Base-by-base conservation (phyloP, 2,797 vertebrate genomes). In the Limosa lapponica region DNA sequence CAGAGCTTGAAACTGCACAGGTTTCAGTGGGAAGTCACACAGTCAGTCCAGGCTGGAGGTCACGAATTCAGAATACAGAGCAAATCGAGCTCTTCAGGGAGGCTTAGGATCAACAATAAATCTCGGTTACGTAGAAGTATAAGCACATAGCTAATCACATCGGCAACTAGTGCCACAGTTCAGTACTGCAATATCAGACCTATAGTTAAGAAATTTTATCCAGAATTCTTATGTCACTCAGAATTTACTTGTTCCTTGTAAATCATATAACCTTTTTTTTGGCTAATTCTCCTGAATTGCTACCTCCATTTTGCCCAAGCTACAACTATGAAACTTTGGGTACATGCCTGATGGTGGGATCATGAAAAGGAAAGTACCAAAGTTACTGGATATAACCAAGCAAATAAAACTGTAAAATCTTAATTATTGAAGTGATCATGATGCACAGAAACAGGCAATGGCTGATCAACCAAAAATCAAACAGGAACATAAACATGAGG, bases 131-230 rank as follows among this genome's bases (percentile, higher is more conserved):
- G 30, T 48, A 22, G 39, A 72, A 43, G 41, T 71, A 51, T 46
- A 65, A 83, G 25, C 17, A 58, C 0, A 1, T 34, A 54, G 25
- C 25, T 8, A 54, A 41, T 28, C 37, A 54, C 8, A 37, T 44
- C 1, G 1, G 5, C 43, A 51, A 90, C 43, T 28, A 15, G 10
- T 36, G 43, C 13, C 1, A 0, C 28, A 58, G 28, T 46, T 71
- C n/a, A 32, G 17, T 25, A 70, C 43, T 2, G 1, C n/a, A 62
- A 12, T 44, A 51, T 80, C n/a, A 57, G 13, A 81, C 27, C 24
- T 75, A 34, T 23, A 16, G 8, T 32, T 61, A 48, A 55, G 48
- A 61, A 67, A 62, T 41, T 36, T 55, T 41, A 24, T 32, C 5
- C 6, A 39, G 18, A 51, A 65, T 52, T 69, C 18, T 58, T 72